Evolutionary conservation across 2,113 vertebrate species (phyloP).

Genomic region (Hyaena hyaena): DNA sequence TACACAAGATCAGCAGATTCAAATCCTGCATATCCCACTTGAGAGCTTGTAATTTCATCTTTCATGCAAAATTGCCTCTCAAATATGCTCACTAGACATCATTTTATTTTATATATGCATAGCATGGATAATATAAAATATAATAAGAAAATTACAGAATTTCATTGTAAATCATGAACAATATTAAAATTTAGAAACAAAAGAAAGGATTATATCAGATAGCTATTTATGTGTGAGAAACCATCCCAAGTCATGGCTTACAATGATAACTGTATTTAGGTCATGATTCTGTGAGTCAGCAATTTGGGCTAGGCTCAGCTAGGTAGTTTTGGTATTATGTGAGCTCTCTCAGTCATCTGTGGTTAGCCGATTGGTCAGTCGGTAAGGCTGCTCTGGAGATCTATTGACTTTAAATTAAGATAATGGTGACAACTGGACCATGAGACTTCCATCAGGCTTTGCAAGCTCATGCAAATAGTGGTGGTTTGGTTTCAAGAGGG

Average conservation of each 20-base stretch:
- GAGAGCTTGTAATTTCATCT: neutral
- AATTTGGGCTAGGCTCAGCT: neutral
- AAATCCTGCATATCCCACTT: neutral
- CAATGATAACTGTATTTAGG: neutral
- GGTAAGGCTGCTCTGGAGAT: neutral
- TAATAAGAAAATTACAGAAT: neutral
- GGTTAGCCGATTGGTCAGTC: neutral
- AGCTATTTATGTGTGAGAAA: slow-evolving; percentile 32
- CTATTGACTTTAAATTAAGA: neutral
- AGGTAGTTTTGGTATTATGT: neutral
- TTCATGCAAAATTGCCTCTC: neutral
- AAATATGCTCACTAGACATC: neutral
- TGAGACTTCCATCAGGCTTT: neutral
- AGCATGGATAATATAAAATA: neutral
- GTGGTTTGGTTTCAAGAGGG: neutral
- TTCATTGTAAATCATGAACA: slow-evolving; percentile 1
- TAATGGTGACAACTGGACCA: neutral
- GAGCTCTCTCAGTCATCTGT: neutral
- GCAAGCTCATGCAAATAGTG: neutral
- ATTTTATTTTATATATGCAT: neutral
- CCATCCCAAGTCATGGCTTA: neutral
- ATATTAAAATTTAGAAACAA: neutral
- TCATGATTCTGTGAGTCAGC: neutral
- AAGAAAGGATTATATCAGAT: neutral
- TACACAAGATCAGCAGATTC: neutral